Evolutionary conservation across 1,140 invertebrate species (phyloP), one percentile per base, ranked within the genome.

Genomic region (Danaus melanippus): DNA sequence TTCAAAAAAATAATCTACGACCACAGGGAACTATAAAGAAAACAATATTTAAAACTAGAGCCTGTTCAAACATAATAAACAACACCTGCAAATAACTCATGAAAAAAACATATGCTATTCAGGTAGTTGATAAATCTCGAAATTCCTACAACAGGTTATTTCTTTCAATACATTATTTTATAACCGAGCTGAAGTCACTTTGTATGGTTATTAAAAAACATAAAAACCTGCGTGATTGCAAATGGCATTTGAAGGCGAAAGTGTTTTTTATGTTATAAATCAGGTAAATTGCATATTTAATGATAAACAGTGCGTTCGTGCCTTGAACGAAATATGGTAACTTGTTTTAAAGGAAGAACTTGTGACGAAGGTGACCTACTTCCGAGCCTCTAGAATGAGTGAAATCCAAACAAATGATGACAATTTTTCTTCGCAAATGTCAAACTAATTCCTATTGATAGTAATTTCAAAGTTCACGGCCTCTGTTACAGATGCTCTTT

Each of bases 401-500:
- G 7, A n/a, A 5, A 44, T 44, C 43, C 12, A 44, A 44, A 44
- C 12, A 44, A 44, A n/a, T 44, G 12, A 44, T 44, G 10, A 44
- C 12, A 32, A 32, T 32, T 32, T 32, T 32, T 32, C 48, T 55
- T 42, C 46, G 32, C 10, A 55, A 55, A 55, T 48, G 41, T 40
- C 32, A 49, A 55, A 55, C 48, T 12, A 49, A 43, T 47, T 53
- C 12, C 10, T 8, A 44, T 53, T 54, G 51, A 42, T 53, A 51
- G 49, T 46, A 59, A 60, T 60, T 41, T 32, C 52, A 64, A 56
- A 64, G 62, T 57, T 57, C 62, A 50, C 32, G 58, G 55, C 62
- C 62, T 50, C 54, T 42, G 57, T 64, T 51, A 52, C 39, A 43
- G 50, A 53, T 49, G 43, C 42, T 50, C 9, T 41, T 32, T 32